These are phyloP conservation scores for Drosophila monieri DNA, from an alignment of 2,888 invertebrate species.

Conservation along the genomic window DNA sequence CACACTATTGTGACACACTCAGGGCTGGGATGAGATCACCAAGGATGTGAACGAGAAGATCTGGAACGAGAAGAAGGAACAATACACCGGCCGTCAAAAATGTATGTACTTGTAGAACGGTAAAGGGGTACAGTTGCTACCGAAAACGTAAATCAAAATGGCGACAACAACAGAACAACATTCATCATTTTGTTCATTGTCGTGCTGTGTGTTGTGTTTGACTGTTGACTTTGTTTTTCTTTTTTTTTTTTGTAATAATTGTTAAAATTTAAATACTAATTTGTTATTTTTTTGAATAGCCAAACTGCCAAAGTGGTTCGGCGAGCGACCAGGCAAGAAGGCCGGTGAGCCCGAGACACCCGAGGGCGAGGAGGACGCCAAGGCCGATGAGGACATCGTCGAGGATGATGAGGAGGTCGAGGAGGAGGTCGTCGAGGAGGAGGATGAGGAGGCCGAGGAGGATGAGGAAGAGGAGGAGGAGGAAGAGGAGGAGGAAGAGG, in stretches of 20 bases:
- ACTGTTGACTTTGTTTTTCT: neutral
- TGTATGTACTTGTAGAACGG: constrained; percentile 87
- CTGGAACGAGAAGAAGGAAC: constrained; percentile 94
- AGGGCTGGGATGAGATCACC: constrained; percentile 93
- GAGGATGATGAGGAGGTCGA: constrained; percentile 90
- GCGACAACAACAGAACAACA: constrained; percentile 41
- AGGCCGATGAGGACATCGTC: constrained; percentile 90
- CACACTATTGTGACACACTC: constrained; percentile 64
- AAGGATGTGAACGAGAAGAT: constrained; percentile 94
- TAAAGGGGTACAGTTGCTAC: neutral
- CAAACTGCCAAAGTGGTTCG: constrained; percentile 97
- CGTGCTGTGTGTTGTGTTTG: constrained; percentile 55
- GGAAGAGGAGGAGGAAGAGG: constrained; percentile 84
- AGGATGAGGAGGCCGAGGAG: constrained; percentile 89
- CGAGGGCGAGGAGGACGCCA: constrained; percentile 95
- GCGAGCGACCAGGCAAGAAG: constrained; percentile 97
- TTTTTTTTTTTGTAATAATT: neutral
- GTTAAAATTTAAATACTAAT: neutral
- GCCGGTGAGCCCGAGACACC: constrained; percentile 94
- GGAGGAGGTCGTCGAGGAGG: constrained; percentile 91
- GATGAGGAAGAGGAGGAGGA: constrained; percentile 87
- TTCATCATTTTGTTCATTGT: constrained; percentile 61
- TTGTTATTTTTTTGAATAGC: constrained; percentile 85
- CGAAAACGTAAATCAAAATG: constrained; percentile 8
- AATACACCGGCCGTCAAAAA: constrained; percentile 95